These are phyloP conservation scores for Mechanitis messenoides DNA, from an alignment of 2,888 invertebrate genomes.

Conservation along the genomic window DNA sequence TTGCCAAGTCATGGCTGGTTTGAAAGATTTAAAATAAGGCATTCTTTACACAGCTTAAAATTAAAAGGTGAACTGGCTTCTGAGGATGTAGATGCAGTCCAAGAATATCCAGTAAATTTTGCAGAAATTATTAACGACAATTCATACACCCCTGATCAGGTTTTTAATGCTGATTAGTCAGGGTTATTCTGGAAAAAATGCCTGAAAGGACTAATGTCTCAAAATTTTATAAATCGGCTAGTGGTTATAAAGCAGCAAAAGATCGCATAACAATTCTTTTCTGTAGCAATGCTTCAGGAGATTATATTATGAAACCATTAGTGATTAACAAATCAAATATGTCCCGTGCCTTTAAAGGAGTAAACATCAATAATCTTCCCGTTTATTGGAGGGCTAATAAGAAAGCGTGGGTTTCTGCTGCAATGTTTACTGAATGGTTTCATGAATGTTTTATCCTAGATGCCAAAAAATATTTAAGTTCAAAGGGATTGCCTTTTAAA, in stretches of 20 bases:
- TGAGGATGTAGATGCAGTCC: not conserved
- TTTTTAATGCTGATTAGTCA: not conserved
- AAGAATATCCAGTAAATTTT: not conserved
- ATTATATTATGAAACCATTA: not conserved
- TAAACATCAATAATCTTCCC: not conserved
- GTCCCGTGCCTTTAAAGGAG: not conserved
- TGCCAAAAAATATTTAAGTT: conserved; percentile 2
- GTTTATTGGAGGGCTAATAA: conserved; percentile 6
- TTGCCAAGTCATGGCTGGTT: conserved; percentile 9
- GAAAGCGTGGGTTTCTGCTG: not conserved
- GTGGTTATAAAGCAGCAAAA: not conserved
- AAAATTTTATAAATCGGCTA: not conserved
- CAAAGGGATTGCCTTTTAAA: not conserved
- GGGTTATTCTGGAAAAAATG: conserved; percentile 3
- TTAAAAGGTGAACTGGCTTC: conserved; percentile 6
- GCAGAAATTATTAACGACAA: conserved; percentile 1
- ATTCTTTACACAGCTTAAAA: conserved; percentile 4
- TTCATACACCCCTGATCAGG: not conserved
- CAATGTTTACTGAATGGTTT: not conserved
- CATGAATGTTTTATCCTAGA: not conserved
- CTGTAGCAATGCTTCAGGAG: conserved; percentile 3
- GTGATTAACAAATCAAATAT: not conserved
- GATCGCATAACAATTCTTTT: not conserved
- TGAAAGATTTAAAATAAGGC: conserved; percentile 9
- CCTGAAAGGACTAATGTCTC: not conserved